A percentile compares a stretch with the other conserved stretches of the same genome.
phyloP scores from a whole-genome alignment of 2,888 invertebrate species.

The Pomacea canaliculata region DNA sequence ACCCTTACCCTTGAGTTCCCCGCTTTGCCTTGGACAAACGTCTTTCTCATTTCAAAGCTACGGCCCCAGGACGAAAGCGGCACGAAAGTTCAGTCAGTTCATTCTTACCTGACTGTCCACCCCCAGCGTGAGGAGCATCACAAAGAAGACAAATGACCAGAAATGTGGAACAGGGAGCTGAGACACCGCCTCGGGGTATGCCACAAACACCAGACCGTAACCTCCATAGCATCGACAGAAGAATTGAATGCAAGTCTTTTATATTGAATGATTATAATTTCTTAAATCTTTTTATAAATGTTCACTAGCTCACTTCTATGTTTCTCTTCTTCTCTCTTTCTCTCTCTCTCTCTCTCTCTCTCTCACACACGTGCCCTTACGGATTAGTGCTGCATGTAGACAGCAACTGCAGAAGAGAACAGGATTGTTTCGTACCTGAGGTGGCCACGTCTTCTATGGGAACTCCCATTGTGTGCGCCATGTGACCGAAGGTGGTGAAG shows the following conservation, averaged over 20 bases:
- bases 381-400: too few species aligned
- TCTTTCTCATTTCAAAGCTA: neutral
- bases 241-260: too few species aligned
- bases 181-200: neutral
- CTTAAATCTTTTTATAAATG: too few species aligned
- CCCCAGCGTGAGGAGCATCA: neutral
- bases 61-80: neutral
- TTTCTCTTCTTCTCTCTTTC: too few species aligned
- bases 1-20: too few species aligned
- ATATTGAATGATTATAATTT: too few species aligned
- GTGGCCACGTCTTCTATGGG: constrained; percentile 46
- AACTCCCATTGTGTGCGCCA: constrained; percentile 52
- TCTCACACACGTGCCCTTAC: too few species aligned
- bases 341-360: too few species aligned
- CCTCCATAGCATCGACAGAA: neutral
- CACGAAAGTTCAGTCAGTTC: neutral
- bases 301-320: too few species aligned
- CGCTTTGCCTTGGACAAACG: too few species aligned
- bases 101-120: neutral
- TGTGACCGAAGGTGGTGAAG: constrained; percentile 58
- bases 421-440: constrained; percentile 26
- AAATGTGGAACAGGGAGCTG: neutral
- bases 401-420: too few species aligned
- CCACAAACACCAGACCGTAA: neutral
- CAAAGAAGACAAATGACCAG: neutral